These are phyloP conservation scores for Spongia lamella DNA, from an alignment of 37 sponge, comb jelly and placozoan species.

Conservation along the genomic window DNA sequence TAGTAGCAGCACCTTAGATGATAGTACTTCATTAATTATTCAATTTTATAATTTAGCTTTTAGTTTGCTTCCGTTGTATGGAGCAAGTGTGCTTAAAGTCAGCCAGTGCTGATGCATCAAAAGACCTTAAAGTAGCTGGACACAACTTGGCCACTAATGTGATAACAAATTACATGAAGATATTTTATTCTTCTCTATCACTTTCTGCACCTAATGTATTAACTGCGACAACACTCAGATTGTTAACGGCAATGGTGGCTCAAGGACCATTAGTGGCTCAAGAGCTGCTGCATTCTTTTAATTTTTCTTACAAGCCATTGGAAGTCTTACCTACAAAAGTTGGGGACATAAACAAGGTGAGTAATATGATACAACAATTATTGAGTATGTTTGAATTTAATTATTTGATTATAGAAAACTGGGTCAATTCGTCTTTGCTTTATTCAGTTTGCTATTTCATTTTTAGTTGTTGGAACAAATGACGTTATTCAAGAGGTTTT, in stretches of 20 bases:
- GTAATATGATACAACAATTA: too few species aligned
- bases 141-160: conserved; percentile 22
- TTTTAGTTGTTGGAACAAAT: conserved; percentile 50
- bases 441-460: conserved; percentile 72
- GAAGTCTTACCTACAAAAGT: conserved; percentile 29
- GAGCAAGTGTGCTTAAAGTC: conserved; percentile 51
- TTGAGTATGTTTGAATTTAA: too few species aligned
- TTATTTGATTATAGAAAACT: too few species aligned
- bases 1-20: too few species aligned
- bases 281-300: conserved; percentile 54
- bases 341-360: conserved; percentile 14
- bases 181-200: conserved; percentile 48
- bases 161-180: conserved; percentile 39
- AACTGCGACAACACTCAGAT: conserved; percentile 32
- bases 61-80: conserved; percentile 56
- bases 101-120: conserved; percentile 10
- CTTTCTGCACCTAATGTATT: conserved; percentile 18
- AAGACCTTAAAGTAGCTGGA: conserved; percentile 7
- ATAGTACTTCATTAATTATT: too few species aligned
- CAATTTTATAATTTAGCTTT: too few species aligned
- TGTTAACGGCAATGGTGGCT: conserved; percentile 69
- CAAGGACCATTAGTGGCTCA: conserved; percentile 49
- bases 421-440: conserved; percentile 45
- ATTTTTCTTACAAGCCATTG: conserved; percentile 78
- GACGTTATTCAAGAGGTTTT: conserved; percentile 42